Base-by-base conservation (phyloP, 2,113 vertebrate species). In the Hippolais icterina region DNA sequence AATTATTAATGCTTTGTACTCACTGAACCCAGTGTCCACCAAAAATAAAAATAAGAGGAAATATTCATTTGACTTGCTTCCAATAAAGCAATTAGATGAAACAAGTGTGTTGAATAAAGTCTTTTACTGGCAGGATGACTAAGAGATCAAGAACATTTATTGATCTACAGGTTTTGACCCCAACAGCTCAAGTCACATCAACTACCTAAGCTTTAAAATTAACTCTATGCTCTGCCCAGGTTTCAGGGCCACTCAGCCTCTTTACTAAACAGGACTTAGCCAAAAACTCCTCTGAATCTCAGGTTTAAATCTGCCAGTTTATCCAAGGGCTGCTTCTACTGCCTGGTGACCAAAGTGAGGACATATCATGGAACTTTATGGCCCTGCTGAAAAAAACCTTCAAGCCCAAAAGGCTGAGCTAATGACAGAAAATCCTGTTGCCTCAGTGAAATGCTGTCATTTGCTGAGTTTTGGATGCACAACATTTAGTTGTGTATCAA, bases 31-130 rank as follows among this genome's bases (percentile, higher is more conserved):
- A 83, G 28, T 31, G 50, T 37, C 69, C 44, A 50, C 33, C 69
- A 72, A 82, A 95, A 95, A 93, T 80, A 90, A 94, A 94, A 94
- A 19, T 50, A 80, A 65, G 71, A 95, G 49, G 56, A 94, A 92
- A 81, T 69, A 92, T 12, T 71, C 16, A 90, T 95, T 91, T 97
- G 97, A 97, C 65, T 88, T 60, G 65, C 68, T 95, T 97, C 97
- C 97, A 97, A 80, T 61, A 95, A 96, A 83, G 83, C 95, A 96
- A 96, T 97, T 97, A 97, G 95, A 92, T 94, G 76, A 95, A 95
- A 97, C 9, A 76, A 94, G 60, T 61, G 60, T 10, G 61, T 78
- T 60, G 69, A 95, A 96, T 86, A 86, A 76, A 92, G 93, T 90
- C 86, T 89, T 95, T 96, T 95, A 93, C 91, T 74, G 91, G 91